Percentiles rank a stretch among this genome's conserved stretches.
Evolutionary conservation across 2,888 invertebrate species (phyloP).

Genomic region (Rhaphigaster nebulosa): DNA sequence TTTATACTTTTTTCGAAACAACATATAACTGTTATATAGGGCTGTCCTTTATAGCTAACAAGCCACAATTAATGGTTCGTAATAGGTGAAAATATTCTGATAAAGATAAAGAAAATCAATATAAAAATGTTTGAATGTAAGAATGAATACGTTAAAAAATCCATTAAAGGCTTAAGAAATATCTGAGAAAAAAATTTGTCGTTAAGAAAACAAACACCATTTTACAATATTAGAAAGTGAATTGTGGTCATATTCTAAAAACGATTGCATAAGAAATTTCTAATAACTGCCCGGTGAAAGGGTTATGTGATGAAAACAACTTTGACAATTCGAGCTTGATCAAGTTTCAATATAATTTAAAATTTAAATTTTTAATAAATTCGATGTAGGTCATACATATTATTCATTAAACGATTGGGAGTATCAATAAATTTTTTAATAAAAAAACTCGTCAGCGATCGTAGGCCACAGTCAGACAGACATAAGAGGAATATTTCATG

Average conservation of each 20-base stretch:
- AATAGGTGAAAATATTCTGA: too few relatives aligned
- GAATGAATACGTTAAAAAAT: neutral
- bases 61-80: too few relatives aligned
- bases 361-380: neutral
- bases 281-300: slow-evolving; percentile 16
- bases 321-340: neutral
- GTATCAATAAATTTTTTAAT: too few relatives aligned
- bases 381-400: neutral
- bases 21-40: too few relatives aligned
- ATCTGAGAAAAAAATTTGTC: neutral
- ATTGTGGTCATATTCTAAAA: neutral
- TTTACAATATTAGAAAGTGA: slow-evolving; percentile 10
- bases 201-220: neutral
- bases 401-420: neutral
- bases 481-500: too few relatives aligned
- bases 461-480: too few relatives aligned
- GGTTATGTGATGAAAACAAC: neutral
- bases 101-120: too few relatives aligned
- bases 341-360: neutral
- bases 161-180: neutral
- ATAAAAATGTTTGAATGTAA: neutral
- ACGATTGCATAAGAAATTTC: slow-evolving; percentile 12
- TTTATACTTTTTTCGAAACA: too few relatives aligned
- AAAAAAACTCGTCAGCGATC: too few relatives aligned
- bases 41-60: too few relatives aligned